phyloP scores from a whole-genome alignment of 2,113 vertebrate genomes.

The Gambusia affinis region DNA sequence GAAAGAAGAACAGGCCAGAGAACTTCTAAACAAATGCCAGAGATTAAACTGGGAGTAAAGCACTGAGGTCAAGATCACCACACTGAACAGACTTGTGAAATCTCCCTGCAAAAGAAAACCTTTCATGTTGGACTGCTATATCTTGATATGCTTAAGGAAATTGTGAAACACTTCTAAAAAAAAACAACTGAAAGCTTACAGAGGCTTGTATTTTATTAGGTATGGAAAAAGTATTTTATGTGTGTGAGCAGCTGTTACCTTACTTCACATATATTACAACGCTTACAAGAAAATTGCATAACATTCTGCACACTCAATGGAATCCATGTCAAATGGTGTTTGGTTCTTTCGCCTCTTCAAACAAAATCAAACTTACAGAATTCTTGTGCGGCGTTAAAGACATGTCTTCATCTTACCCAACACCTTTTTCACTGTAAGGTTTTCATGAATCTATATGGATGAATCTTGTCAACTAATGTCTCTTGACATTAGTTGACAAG shows the following conservation, averaged over 20 bases:
- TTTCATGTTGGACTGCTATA: not conserved
- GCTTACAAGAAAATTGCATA: not conserved
- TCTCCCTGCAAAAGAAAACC: not conserved
- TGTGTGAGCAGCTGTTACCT: slow-evolving; percentile 33
- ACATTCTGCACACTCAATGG: not conserved
- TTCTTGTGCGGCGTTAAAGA: slow-evolving; percentile 11
- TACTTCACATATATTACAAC: not conserved
- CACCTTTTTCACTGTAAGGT: slow-evolving; percentile 18
- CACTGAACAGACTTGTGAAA: slow-evolving; percentile 2
- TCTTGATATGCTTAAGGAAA: not conserved
- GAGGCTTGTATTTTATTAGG: slow-evolving; percentile 12
- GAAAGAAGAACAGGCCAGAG: slow-evolving; percentile 16
- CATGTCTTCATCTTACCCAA: slow-evolving; percentile 13
- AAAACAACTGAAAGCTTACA: slow-evolving; percentile 4
- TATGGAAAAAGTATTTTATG: not conserved
- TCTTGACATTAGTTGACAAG: slow-evolving; percentile 34
- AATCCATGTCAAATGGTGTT: not conserved
- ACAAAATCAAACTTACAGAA: not conserved
- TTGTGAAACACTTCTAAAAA: not conserved
- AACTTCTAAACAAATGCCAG: slow-evolving; percentile 30
- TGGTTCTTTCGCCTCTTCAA: not conserved
- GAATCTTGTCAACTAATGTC: too few relatives aligned
- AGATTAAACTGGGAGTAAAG: slow-evolving; percentile 20
- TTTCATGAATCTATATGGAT: slow-evolving; percentile 31
- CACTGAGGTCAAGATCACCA: slow-evolving; percentile 14